Evolutionary conservation across 2,113 vertebrate genomes (phyloP), one percentile per base, ranked within the genome.

Genomic region (Percina caprodes): DNA sequence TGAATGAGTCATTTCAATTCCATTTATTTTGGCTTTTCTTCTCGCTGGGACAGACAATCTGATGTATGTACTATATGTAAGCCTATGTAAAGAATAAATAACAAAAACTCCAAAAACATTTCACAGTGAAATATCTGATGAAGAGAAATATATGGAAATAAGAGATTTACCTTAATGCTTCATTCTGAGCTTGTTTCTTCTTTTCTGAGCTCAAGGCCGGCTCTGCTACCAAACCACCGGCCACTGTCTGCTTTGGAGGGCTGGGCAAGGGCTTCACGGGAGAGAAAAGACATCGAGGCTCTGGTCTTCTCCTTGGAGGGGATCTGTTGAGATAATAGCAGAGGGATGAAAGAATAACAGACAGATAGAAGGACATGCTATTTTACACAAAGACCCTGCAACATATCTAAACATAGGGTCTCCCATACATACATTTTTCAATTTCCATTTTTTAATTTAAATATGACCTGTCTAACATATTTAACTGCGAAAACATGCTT

Each of bases 261-360:
- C 83, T 88, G 23, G 11, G 8, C 16, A 52, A 55, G 6, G 42
- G 82, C 77, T 89, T 94, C 49, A 35, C 59, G 11, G 88, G 83
- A 19, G 92, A 90, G 79, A 95, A 95, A 58, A 95, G 93, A 76
- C 95, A 95, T 6, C 93, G 93, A 45, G 92, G 92, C 84, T 95
- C 93, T 18, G 90, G 73, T 48, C 85, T 76, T 48, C 69, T 87
- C 45, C 79, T 92, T 7, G 85, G 87, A 72, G 81, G n/a, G n/a
- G 80, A 75, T 79, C 88, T 91, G 58, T 55, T 84, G 76, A 62
- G 46, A 80, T 14, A 58, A 84, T 0, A 80, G 23, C 13, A 19
- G 30, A 63, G 11, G 26, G 15, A 75, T 35, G 18, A 77, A 59
- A 33, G 21, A 60, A 46, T 30, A 59, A 56, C 15, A 76, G 19